Evolutionary conservation across 2,888 invertebrate species (phyloP).

Genomic region (Pocota personata): DNA sequence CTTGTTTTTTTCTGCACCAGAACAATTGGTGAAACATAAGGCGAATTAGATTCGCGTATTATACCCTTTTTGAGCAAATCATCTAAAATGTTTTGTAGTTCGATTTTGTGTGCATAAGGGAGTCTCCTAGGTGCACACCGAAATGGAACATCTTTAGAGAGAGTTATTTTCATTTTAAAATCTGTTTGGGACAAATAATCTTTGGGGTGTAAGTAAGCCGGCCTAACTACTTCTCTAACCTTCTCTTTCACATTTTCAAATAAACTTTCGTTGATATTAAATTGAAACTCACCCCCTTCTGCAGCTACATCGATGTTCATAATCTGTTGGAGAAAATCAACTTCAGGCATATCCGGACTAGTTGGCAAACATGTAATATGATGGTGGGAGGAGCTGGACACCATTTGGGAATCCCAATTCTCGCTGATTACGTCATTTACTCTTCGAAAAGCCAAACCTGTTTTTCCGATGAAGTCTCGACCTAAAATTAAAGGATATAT

Average conservation of each 20-base stretch:
- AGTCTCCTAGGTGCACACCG: background rate
- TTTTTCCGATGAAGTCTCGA: slow-evolving; percentile 60
- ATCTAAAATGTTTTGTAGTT: background rate
- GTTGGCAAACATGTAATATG: background rate
- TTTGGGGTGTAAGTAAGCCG: background rate
- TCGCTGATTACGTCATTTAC: background rate
- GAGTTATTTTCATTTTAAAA: background rate
- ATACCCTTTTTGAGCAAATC: background rate
- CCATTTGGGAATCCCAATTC: background rate
- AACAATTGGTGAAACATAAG: background rate
- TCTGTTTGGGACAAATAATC: background rate
- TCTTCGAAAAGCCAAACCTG: slow-evolving; percentile 11
- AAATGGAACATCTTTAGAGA: background rate
- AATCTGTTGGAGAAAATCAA: no score
- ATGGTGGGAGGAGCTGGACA: background rate
- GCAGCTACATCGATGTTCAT: background rate
- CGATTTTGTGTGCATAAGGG: background rate
- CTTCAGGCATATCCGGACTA: no score
- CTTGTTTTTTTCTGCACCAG: slow-evolving; percentile 23
- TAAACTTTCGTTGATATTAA: background rate
- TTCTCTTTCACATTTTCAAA: background rate
- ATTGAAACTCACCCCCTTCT: background rate
- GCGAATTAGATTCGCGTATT: background rate
- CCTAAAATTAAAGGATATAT: slow-evolving; percentile 34
- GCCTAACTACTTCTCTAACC: background rate